phyloP scores from a whole-genome alignment of 2,888 invertebrate species.

The Cephonodes hylas region DNA sequence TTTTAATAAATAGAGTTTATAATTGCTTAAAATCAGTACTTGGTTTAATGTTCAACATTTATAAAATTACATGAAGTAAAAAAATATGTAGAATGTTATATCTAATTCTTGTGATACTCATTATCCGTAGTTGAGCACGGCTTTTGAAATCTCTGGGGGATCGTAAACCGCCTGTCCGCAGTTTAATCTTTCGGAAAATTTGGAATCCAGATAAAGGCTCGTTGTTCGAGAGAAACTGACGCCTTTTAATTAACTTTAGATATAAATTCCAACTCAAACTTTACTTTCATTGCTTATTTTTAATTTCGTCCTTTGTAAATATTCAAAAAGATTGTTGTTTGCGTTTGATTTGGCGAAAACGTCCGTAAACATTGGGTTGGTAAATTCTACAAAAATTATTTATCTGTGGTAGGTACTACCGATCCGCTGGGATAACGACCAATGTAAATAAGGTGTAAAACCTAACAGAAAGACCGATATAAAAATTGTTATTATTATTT shows the following conservation, averaged over 20 bases:
- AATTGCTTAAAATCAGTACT: too few relatives aligned
- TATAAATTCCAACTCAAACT: constrained; percentile 34
- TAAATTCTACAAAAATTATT: too few relatives aligned
- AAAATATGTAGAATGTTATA: too few relatives aligned
- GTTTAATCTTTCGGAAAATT: constrained; percentile 62
- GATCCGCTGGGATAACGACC: too few relatives aligned
- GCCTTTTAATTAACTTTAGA: constrained; percentile 46
- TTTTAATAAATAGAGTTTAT: too few relatives aligned
- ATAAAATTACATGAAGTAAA: too few relatives aligned
- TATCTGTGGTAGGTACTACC: too few relatives aligned
- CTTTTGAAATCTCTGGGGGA: constrained; percentile 47
- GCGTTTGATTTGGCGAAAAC: background rate
- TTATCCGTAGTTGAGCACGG: constrained; percentile 32
- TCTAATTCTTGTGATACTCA: too few relatives aligned
- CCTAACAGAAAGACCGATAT: too few relatives aligned
- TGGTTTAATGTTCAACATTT: too few relatives aligned
- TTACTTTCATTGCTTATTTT: constrained; percentile 20
- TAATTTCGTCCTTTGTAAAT: constrained; percentile 12
- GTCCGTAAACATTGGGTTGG: background rate
- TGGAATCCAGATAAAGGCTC: constrained; percentile 49
- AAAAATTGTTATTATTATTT: too few relatives aligned
- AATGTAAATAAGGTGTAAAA: too few relatives aligned
- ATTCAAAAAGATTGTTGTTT: background rate
- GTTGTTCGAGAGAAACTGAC: constrained; percentile 32
- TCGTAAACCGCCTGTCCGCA: constrained; percentile 57